phyloP scores from a whole-genome alignment of 37 sponge, comb jelly and placozoan species.

The Beroe forskalii region DNA sequence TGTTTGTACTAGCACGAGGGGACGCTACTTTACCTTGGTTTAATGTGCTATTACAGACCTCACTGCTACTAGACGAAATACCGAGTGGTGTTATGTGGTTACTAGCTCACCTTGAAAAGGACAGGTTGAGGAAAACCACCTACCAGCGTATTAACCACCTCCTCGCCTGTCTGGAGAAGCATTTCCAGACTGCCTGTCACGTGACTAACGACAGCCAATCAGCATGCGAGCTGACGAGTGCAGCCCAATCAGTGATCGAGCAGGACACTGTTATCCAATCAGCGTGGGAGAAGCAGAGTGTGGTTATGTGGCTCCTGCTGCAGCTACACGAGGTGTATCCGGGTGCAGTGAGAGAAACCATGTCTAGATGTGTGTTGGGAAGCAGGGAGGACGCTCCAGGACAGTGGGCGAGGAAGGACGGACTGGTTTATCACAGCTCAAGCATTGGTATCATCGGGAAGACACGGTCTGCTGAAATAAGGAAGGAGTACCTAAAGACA shows the following conservation, averaged over 20 bases:
- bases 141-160: constrained; percentile 11
- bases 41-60: not conserved
- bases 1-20: not conserved
- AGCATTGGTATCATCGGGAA: not conserved
- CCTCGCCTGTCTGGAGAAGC: not conserved
- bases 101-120: constrained; percentile 3
- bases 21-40: not conserved
- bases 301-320: not conserved
- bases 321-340: constrained; percentile 38
- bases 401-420: not conserved
- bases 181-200: not conserved
- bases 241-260: too few species aligned
- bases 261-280: not conserved
- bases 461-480: not conserved
- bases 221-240: too few species aligned
- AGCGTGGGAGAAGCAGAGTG: not conserved
- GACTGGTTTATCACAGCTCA: not conserved
- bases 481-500: not conserved
- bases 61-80: constrained; percentile 14
- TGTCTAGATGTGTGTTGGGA: not conserved
- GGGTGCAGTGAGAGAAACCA: not conserved
- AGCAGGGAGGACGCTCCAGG: not conserved
- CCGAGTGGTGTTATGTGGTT: constrained; percentile 42
- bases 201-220: not conserved
- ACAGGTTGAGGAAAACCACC: not conserved